Percentiles rank a stretch among this genome's conserved stretches.
Evolutionary conservation across 1,140 invertebrate genomes (phyloP).

Genomic region (Radopholus similis): DNA sequence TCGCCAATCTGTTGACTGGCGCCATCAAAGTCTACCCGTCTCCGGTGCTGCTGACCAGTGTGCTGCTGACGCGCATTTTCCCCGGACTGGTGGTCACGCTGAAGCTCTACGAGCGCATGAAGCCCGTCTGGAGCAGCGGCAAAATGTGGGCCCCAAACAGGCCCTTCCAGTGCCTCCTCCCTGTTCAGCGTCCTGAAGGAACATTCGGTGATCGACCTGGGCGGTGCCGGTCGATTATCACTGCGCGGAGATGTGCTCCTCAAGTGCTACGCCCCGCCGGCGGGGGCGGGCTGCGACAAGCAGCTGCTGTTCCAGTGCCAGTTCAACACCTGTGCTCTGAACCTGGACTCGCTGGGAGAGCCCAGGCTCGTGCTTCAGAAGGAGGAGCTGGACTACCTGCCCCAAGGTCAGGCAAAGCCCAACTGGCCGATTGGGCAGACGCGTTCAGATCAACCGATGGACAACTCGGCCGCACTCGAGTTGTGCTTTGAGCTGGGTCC

Average conservation of each 20-base stretch:
- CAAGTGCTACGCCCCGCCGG: constrained; percentile 76
- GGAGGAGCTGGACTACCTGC: constrained; percentile 71
- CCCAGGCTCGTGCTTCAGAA: constrained; percentile 75
- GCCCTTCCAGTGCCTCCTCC: not conserved
- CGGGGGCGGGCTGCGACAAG: constrained; percentile 20
- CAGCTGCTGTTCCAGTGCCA: constrained; percentile 75
- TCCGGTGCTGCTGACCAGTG: constrained; percentile 78
- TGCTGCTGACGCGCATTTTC: constrained; percentile 78
- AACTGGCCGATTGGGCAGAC: not conserved
- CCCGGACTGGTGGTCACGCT: constrained; percentile 46
- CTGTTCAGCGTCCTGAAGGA: constrained; percentile 23
- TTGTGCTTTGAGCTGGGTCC: constrained; percentile 68
- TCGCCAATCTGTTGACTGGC: constrained; percentile 80
- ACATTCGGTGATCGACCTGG: constrained; percentile 4
- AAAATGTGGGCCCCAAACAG: constrained; percentile 68
- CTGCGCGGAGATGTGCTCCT: constrained; percentile 81
- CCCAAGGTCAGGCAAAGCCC: constrained; percentile 31
- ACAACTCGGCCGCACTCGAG: constrained; percentile 74
- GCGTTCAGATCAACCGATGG: constrained; percentile 63
- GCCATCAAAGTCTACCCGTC: constrained; percentile 79
- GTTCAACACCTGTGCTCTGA: constrained; percentile 85
- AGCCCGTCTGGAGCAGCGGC: constrained; percentile 79
- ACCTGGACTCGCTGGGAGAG: constrained; percentile 62
- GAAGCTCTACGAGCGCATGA: constrained; percentile 75
- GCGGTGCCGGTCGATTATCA: constrained; percentile 67